These are phyloP conservation scores for Pterois miles DNA, from an alignment of 2,797 vertebrate species.

Conservation along the genomic window DNA sequence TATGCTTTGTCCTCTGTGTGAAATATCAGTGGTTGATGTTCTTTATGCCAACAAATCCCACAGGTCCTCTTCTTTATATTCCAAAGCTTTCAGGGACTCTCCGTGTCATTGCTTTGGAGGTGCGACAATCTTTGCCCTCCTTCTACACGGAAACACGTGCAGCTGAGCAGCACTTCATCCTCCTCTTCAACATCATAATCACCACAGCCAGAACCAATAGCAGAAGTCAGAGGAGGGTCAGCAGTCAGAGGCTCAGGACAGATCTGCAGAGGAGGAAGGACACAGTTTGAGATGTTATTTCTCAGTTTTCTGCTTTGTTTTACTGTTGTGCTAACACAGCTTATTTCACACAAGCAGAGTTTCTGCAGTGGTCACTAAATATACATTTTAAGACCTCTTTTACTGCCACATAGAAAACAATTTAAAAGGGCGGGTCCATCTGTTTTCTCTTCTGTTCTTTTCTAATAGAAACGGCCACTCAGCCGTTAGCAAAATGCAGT, in stretches of 20 bases:
- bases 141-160: neutral
- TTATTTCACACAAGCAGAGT: neutral
- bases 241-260: slow-evolving; percentile 2
- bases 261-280: slow-evolving; percentile 33
- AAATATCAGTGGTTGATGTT: neutral
- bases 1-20: neutral
- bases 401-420: neutral
- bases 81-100: neutral
- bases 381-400: neutral
- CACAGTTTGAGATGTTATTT: neutral
- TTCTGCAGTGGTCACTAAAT: neutral
- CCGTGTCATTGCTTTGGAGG: neutral
- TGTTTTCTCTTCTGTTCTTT: no score
- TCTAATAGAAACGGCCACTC: no score
- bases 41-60: neutral
- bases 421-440: neutral
- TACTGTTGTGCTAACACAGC: neutral
- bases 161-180: slow-evolving; percentile 4
- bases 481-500: no score
- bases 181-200: neutral
- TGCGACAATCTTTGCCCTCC: slow-evolving; percentile 6
- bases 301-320: neutral
- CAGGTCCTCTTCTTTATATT: neutral
- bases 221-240: slow-evolving; percentile 11
- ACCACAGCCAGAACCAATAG: neutral